These are phyloP conservation scores for Poliocrania exsul DNA, from an alignment of 2,797 vertebrate genomes.

Conservation along the genomic window DNA sequence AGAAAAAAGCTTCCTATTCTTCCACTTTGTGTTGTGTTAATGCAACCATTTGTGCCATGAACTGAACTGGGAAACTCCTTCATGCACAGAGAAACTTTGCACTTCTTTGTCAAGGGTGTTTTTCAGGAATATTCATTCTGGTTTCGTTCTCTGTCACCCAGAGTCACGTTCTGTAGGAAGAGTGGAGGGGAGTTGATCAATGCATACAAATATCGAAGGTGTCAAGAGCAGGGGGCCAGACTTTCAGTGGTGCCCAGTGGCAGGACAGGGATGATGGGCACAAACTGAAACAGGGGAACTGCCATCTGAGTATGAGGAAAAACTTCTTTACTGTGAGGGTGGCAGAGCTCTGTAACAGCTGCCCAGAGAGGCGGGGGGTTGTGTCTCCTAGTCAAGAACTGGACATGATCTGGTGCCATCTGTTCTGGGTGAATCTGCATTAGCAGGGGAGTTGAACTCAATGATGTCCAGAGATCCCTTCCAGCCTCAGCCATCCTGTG, in stretches of 20 bases:
- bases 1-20: neutral
- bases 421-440: neutral
- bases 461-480: neutral
- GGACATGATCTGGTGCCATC: neutral
- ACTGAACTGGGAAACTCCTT: neutral
- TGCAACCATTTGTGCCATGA: neutral
- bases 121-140: neutral
- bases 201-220: neutral
- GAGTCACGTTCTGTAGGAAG: neutral
- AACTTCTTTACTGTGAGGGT: neutral
- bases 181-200: neutral
- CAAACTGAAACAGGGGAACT: neutral
- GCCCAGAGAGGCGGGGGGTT: neutral
- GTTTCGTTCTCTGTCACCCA: neutral
- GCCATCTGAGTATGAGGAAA: neutral
- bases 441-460: neutral
- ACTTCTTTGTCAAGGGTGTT: neutral
- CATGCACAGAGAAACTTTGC: neutral
- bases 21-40: neutral
- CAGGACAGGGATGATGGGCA: neutral
- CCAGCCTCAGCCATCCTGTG: neutral
- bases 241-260: neutral
- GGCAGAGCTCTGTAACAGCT: neutral
- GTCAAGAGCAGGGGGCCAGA: neutral
- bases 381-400: neutral